phyloP scores from a whole-genome alignment of 2,888 invertebrate genomes.

The Incurvaria masculella region DNA sequence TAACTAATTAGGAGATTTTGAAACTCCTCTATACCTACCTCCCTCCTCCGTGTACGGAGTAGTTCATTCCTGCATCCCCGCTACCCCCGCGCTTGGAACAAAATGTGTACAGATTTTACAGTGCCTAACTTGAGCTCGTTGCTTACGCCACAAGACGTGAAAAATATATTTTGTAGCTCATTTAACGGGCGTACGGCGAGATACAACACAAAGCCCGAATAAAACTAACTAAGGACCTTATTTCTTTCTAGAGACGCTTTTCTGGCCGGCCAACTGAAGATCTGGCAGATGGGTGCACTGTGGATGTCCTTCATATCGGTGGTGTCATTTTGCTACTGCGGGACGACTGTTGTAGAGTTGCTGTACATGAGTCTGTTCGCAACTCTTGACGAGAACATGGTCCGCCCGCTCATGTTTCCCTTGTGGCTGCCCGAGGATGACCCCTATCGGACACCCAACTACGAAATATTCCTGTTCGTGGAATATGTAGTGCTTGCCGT shows the following conservation, averaged over 20 bases:
- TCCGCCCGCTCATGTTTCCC: slow-evolving; percentile 31
- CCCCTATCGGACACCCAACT: slow-evolving; percentile 32
- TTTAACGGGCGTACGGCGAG: too few species aligned
- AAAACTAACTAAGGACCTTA: not conserved
- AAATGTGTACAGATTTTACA: too few species aligned
- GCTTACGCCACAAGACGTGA: too few species aligned
- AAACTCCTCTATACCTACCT: too few species aligned
- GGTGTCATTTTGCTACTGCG: slow-evolving; percentile 19
- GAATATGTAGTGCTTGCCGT: slow-evolving; percentile 18
- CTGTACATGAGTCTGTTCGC: slow-evolving; percentile 27
- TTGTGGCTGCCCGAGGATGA: slow-evolving; percentile 36
- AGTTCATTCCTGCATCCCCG: too few species aligned
- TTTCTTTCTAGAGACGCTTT: slow-evolving; percentile 27
- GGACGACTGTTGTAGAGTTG: slow-evolving; percentile 22
- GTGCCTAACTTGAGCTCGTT: too few species aligned
- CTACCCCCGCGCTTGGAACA: too few species aligned
- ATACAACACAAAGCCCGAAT: not conserved
- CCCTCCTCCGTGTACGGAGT: too few species aligned
- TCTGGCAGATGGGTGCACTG: slow-evolving; percentile 28
- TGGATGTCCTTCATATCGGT: slow-evolving; percentile 24
- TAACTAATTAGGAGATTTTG: too few species aligned
- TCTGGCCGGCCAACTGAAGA: slow-evolving; percentile 28
- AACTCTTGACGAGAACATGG: slow-evolving; percentile 25
- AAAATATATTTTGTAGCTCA: too few species aligned
- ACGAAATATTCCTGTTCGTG: slow-evolving; percentile 28